Percentiles rank a stretch among this genome's conserved stretches.
Conservation (phyloP, 2,113 vertebrate genomes). For the Leptodactylus fuscus region DNA sequence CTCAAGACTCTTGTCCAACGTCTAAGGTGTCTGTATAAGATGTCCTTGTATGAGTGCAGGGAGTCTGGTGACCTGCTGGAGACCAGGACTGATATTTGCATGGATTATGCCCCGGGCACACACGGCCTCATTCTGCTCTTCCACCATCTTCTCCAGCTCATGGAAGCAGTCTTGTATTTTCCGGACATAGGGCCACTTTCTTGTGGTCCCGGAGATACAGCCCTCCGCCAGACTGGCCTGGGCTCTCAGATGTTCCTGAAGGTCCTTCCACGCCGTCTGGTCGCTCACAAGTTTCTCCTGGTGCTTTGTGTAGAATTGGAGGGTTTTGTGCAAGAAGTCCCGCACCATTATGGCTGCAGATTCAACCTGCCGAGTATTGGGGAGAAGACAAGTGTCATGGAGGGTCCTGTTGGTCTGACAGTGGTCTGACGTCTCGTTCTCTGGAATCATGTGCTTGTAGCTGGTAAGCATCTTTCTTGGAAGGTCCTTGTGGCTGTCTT, state of each 20-base stretch:
- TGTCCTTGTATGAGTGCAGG: background rate
- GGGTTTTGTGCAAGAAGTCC: background rate
- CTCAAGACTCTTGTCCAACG: background rate
- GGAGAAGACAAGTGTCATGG: background rate
- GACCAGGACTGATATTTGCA: background rate
- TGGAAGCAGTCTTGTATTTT: background rate
- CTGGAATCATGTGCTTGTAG: conserved; percentile 14
- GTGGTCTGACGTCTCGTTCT: background rate
- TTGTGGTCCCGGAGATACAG: background rate
- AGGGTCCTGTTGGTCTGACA: background rate
- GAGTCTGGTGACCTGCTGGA: background rate
- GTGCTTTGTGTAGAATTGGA: conserved; percentile 14
- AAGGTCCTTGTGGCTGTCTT: background rate
- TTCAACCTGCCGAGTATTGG: conserved; percentile 1
- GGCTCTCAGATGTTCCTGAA: background rate
- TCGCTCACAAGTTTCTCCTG: background rate
- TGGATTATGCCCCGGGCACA: background rate
- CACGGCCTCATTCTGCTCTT: background rate
- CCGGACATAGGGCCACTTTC: background rate
- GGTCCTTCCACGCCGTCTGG: background rate
- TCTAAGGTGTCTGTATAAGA: background rate
- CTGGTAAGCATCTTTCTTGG: background rate
- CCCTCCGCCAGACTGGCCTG: background rate
- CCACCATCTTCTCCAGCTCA: background rate
- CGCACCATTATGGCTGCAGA: background rate